These are phyloP conservation scores for Germaria angustata DNA, from an alignment of 2,888 invertebrate genomes.

Conservation along the genomic window DNA sequence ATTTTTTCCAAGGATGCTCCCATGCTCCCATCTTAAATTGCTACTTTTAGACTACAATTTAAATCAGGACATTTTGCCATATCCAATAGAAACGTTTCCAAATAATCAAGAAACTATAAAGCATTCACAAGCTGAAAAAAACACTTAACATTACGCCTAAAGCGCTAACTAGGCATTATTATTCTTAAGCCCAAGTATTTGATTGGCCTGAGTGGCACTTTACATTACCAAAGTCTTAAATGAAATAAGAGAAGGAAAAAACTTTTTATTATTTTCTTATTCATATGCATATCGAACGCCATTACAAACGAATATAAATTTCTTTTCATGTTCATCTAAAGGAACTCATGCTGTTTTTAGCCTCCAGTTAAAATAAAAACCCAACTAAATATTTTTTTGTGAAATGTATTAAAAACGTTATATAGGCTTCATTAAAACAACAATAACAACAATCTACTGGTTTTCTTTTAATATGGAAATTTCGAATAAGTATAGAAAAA, in stretches of 20 bases:
- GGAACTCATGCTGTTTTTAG: slow-evolving; percentile 53
- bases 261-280: background rate
- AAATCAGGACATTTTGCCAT: too few species aligned
- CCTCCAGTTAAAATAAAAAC: slow-evolving; percentile 5
- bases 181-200: too few species aligned
- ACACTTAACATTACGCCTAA: too few species aligned
- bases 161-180: too few species aligned
- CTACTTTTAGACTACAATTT: too few species aligned
- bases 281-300: background rate
- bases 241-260: too few species aligned
- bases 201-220: slow-evolving; percentile 38
- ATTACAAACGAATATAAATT: slow-evolving; percentile 10
- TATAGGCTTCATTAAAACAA: slow-evolving; percentile 36
- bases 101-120: too few species aligned
- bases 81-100: too few species aligned
- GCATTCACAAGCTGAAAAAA: too few species aligned
- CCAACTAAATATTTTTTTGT: slow-evolving; percentile 19
- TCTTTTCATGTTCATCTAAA: background rate
- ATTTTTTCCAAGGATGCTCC: too few species aligned
- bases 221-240: too few species aligned
- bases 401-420: slow-evolving; percentile 51
- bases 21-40: too few species aligned
- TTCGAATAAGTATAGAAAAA: background rate
- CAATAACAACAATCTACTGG: slow-evolving; percentile 31
- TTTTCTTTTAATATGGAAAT: slow-evolving; percentile 48